phyloP scores from a whole-genome alignment of 2,888 invertebrate species.

The Lasioglossum zephyrum region DNA sequence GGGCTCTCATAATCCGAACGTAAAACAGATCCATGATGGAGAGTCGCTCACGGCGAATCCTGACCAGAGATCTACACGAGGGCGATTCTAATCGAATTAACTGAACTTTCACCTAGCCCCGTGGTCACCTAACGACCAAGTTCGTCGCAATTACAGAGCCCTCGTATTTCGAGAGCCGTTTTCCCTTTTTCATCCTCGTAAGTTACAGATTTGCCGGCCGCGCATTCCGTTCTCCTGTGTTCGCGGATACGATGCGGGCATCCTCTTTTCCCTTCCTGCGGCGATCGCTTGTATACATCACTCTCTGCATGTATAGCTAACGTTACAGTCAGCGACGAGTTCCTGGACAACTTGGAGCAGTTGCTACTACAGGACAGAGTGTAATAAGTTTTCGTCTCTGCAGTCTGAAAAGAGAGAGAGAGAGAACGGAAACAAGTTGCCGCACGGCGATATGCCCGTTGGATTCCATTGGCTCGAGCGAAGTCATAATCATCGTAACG shows the following conservation, averaged over 20 bases:
- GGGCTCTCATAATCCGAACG: slow-evolving; percentile 65
- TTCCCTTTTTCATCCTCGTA: slow-evolving; percentile 25
- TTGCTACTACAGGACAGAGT: slow-evolving; percentile 36
- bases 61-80: slow-evolving; percentile 67
- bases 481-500: slow-evolving; percentile 81
- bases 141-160: slow-evolving; percentile 69
- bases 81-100: slow-evolving; percentile 78
- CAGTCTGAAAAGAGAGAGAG: background rate
- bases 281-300: background rate
- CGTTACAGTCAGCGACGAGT: slow-evolving; percentile 48
- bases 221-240: slow-evolving; percentile 2
- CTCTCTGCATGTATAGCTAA: background rate
- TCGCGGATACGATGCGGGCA: background rate
- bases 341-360: slow-evolving; percentile 30
- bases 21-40: slow-evolving; percentile 60
- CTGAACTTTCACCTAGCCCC: slow-evolving; percentile 76
- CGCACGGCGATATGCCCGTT: slow-evolving; percentile 41
- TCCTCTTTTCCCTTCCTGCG: background rate
- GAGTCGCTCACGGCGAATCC: slow-evolving; percentile 71
- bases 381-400: slow-evolving; percentile 55
- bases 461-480: slow-evolving; percentile 64
- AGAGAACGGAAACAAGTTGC: slow-evolving; percentile 32
- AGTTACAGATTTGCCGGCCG: slow-evolving; percentile 22
- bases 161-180: slow-evolving; percentile 51
- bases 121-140: slow-evolving; percentile 66